Conservation (phyloP, 2,888 invertebrate genomes). For the Tryphoninae sp. region DNA sequence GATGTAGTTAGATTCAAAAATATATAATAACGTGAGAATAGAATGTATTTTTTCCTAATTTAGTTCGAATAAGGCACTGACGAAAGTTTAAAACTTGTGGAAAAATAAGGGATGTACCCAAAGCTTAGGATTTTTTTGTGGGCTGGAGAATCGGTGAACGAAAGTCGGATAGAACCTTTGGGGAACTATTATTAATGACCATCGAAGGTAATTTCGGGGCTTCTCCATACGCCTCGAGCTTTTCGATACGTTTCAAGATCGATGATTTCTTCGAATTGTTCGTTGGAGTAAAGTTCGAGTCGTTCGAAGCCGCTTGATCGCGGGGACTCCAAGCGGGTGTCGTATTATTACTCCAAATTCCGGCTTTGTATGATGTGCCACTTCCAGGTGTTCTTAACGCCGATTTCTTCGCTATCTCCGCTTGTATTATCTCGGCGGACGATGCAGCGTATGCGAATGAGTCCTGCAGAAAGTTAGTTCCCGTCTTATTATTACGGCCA, state of each 20-base stretch:
- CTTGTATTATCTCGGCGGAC: slow-evolving; percentile 70
- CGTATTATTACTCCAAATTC: slow-evolving; percentile 4
- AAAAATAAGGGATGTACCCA: not conserved
- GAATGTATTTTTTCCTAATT: too few species aligned
- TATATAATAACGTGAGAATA: not conserved
- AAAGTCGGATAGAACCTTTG: slow-evolving; percentile 69
- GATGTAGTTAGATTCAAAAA: not conserved
- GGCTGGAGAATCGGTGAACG: slow-evolving; percentile 62
- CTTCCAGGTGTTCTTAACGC: slow-evolving; percentile 62
- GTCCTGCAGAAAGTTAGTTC: slow-evolving; percentile 66
- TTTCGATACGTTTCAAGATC: slow-evolving; percentile 81
- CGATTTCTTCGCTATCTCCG: slow-evolving; percentile 73
- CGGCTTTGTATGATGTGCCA: slow-evolving; percentile 41
- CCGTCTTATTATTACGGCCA: slow-evolving; percentile 34
- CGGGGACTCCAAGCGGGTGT: slow-evolving; percentile 61
- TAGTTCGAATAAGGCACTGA: too few species aligned
- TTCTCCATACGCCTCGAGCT: slow-evolving; percentile 83
- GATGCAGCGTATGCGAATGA: slow-evolving; percentile 66
- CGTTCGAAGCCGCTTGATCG: slow-evolving; percentile 37
- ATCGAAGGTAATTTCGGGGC: slow-evolving; percentile 84
- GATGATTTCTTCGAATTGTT: slow-evolving; percentile 58
- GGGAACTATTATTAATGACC: slow-evolving; percentile 81
- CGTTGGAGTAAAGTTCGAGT: slow-evolving; percentile 39
- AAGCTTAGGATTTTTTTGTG: slow-evolving; percentile 40
- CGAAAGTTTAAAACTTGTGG: not conserved